Base-by-base conservation (phyloP, 2,888 invertebrate species). In the Elysia crispata region DNA sequence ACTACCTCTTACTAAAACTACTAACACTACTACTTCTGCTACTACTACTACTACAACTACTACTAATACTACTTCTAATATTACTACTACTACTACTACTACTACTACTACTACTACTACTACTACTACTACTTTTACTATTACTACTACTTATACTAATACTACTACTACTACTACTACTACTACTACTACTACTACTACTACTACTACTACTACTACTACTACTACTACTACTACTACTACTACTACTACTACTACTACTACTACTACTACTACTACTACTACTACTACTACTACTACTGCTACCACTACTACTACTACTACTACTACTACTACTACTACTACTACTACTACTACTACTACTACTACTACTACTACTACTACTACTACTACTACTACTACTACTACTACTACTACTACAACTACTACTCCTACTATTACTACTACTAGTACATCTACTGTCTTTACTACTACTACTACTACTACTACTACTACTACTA, bases 341-440 rank as follows among this genome's bases (percentile, higher is more conserved):
- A 28, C 69, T 69, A 69, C 69, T 69, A 28, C 69, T 69, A 69
- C 69, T 69, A 69, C 69, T 69, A 69, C 69, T 69, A 69, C 69
- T 69, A 69, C 69, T 69, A 28, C 69, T 69, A 69, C 69, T 69
- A 28, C 69, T 69, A 69, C 69, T 69, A 69, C 69, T 69, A 28
- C 69, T 69, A 69, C 69, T 69, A 28, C 69, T 69, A 69, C 69
- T 69, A 69, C 69, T 69, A 28, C 69, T 69, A 28, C 69, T 69
- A 28, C 69, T 69, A 28, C 69, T 69, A 20, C 62, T 62, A 20
- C 62, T 62, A 20, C 62, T 62, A 20, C 62, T n/a, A n/a, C n/a
- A n/a, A n/a, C n/a, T n/a, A n/a, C n/a, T n/a, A n/a, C n/a, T n/a
- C n/a, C n/a, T n/a, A n/a, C n/a, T n/a, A n/a, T n/a, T n/a, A n/a